Conservation (phyloP, 1,140 invertebrate species). For the Andrena cerasifolii region DNA sequence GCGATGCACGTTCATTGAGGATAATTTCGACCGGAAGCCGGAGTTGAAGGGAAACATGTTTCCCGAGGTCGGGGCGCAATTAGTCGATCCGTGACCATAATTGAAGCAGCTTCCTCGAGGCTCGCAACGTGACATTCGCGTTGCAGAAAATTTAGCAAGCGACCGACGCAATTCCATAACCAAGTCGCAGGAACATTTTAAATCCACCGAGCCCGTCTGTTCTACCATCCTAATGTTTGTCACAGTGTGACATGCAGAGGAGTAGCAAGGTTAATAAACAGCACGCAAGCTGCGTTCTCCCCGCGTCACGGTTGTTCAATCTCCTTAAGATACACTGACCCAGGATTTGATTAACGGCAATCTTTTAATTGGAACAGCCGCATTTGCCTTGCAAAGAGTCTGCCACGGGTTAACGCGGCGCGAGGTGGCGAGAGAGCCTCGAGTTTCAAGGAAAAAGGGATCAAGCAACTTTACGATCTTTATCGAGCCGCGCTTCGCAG, state of each 20-base stretch:
- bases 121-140: not conserved
- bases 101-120: conserved; percentile 4
- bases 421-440: not conserved
- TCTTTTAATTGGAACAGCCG: conserved; percentile 12
- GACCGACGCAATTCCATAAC: no score
- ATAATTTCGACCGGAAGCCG: conserved; percentile 38
- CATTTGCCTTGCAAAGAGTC: not conserved
- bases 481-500: not conserved
- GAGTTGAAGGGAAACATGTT: conserved; percentile 30
- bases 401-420: not conserved
- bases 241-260: not conserved
- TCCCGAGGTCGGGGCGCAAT: conserved; percentile 28
- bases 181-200: not conserved
- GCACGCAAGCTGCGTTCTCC: not conserved
- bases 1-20: not conserved
- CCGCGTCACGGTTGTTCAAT: not conserved
- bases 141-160: not conserved
- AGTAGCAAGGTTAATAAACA: conserved; percentile 27
- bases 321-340: not conserved
- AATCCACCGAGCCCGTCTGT: not conserved
- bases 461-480: conserved; percentile 9
- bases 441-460: not conserved
- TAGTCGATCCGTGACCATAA: conserved; percentile 19
- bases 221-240: conserved; percentile 6
- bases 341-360: conserved; percentile 8